Conservation (phyloP, 1,140 invertebrate species). For the Pseudomyrmex concolor region DNA sequence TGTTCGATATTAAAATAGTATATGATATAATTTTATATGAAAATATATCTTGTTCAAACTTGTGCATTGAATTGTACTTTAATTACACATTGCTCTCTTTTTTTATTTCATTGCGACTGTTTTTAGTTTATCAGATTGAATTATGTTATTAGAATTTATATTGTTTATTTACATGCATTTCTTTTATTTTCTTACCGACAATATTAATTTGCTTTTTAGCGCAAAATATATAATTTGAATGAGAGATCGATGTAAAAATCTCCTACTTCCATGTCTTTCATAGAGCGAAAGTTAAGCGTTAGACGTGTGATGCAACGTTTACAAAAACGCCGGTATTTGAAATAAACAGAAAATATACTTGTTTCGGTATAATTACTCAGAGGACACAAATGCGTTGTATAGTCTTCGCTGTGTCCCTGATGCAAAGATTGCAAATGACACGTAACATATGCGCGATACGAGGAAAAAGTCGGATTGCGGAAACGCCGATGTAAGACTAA, state of each 20-base stretch:
- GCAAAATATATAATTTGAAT: not conserved
- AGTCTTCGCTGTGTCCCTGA: not conserved
- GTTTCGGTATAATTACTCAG: slow-evolving; percentile 39
- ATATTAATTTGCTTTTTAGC: not conserved
- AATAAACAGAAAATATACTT: slow-evolving; percentile 17
- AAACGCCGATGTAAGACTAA: not conserved
- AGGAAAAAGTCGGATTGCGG: not conserved
- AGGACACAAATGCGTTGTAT: not conserved
- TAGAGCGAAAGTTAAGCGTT: slow-evolving; percentile 47
- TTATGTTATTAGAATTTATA: slow-evolving; percentile 3
- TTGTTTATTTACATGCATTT: not conserved
- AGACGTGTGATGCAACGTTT: slow-evolving; percentile 1
- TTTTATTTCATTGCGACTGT: not conserved
- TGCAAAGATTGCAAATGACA: slow-evolving; percentile 1
- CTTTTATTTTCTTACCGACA: not conserved
- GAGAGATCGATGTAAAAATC: slow-evolving; percentile 19
- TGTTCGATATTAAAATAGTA: slow-evolving; percentile 41
- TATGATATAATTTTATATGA: too few relatives aligned
- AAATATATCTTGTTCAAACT: slow-evolving; percentile 2
- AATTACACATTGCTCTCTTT: not conserved
- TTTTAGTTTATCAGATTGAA: not conserved
- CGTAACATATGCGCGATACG: slow-evolving; percentile 30
- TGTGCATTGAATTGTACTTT: slow-evolving; percentile 17
- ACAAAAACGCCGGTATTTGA: not conserved
- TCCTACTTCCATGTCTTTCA: slow-evolving; percentile 62